phyloP scores from a whole-genome alignment of 30 jellyfish, hydroid and myxozoan genomes.

The Morbakka virulenta region DNA sequence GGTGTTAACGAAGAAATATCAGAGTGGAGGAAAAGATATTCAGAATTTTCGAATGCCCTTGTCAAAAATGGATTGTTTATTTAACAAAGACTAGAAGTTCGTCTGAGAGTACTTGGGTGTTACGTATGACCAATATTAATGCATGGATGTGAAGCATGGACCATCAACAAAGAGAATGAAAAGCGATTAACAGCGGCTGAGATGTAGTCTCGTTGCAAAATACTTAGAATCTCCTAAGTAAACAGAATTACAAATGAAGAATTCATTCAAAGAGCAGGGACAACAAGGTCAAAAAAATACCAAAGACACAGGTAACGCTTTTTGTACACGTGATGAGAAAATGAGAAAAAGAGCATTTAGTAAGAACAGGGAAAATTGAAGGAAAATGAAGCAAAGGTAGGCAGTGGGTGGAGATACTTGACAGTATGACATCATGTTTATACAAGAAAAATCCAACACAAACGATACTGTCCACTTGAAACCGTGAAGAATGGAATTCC shows the following conservation, averaged over 20 bases:
- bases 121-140: too few relatives aligned
- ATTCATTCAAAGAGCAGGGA: neutral
- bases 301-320: neutral
- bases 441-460: neutral
- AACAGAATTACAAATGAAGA: neutral
- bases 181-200: neutral
- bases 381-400: neutral
- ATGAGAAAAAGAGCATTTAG: neutral
- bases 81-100: too few relatives aligned
- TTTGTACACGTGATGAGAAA: neutral
- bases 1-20: too few relatives aligned
- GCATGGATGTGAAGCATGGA: too few relatives aligned
- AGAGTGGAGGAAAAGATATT: too few relatives aligned
- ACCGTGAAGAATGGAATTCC: neutral
- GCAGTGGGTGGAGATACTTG: neutral
- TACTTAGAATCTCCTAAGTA: neutral
- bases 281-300: neutral
- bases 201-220: neutral
- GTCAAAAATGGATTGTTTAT: too few relatives aligned
- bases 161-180: neutral
- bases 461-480: neutral
- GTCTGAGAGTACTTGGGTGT: too few relatives aligned
- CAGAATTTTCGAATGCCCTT: too few relatives aligned
- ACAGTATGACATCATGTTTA: neutral
- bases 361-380: neutral